These are phyloP conservation scores for Oreortyx pictus DNA, from an alignment of 2,797 vertebrate species.

Conservation along the genomic window DNA sequence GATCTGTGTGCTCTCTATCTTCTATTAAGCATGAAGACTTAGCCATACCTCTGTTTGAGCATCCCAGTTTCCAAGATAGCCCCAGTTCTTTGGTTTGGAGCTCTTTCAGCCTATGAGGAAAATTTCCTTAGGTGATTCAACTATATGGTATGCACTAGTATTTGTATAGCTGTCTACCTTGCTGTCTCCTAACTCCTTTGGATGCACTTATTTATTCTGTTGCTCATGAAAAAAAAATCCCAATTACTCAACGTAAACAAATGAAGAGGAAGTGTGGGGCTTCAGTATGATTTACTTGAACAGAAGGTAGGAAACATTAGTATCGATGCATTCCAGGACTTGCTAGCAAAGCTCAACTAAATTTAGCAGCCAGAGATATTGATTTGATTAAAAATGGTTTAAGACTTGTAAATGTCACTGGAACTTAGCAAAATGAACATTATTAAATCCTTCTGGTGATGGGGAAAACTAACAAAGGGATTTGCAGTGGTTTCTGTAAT, in stretches of 20 bases:
- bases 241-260: conserved; percentile 74
- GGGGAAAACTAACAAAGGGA: conserved; percentile 86
- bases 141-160: background rate
- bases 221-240: conserved; percentile 60
- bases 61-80: background rate
- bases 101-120: conserved; percentile 42
- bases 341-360: conserved; percentile 80
- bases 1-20: background rate
- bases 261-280: conserved; percentile 62
- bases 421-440: conserved; percentile 85
- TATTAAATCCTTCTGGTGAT: conserved; percentile 87
- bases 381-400: conserved; percentile 88
- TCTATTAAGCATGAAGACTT: accelerated
- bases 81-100: background rate
- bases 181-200: conserved; percentile 56
- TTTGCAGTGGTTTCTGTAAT: conserved; percentile 87
- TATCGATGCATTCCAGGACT: conserved; percentile 75
- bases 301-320: conserved; percentile 78
- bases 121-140: conserved; percentile 35
- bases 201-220: conserved; percentile 42
- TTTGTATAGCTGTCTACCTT: conserved; percentile 40
- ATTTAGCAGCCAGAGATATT: conserved; percentile 84
- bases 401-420: conserved; percentile 88
- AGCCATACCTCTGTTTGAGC: background rate
- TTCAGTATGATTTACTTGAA: conserved; percentile 72